phyloP scores from a whole-genome alignment of 2,113 vertebrate species.

The Dolichallabes microphthalmus region DNA sequence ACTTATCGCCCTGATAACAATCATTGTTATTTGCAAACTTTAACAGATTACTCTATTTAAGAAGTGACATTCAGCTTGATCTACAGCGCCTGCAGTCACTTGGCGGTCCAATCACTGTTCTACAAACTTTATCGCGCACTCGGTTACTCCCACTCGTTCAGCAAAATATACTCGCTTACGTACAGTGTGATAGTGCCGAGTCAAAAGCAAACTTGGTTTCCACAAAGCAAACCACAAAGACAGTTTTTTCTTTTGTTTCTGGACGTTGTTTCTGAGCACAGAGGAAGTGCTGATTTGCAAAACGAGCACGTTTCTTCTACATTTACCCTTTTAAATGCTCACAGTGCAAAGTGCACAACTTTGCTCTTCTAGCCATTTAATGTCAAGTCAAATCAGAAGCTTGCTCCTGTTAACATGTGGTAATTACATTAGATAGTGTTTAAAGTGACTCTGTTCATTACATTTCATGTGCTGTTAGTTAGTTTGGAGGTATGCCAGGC shows the following conservation, averaged over 20 bases:
- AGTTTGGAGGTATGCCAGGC: background rate
- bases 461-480: background rate
- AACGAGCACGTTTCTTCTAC: background rate
- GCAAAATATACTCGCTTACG: background rate
- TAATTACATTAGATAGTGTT: background rate
- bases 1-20: background rate
- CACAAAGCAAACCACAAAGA: background rate
- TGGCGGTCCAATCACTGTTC: background rate
- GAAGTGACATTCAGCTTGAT: background rate
- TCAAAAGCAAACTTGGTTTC: background rate
- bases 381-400: background rate
- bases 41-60: background rate
- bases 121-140: background rate
- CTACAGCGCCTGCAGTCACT: background rate
- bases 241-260: background rate
- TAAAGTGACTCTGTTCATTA: background rate
- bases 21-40: too few species aligned
- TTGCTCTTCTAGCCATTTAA: background rate
- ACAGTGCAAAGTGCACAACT: background rate
- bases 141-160: background rate
- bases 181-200: background rate
- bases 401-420: background rate
- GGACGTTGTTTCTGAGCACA: background rate
- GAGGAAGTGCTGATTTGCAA: conserved; percentile 16
- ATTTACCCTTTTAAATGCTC: background rate